Evolutionary conservation across 2,797 vertebrate genomes (phyloP).

Genomic region (Rhadinocentrus ornatus): DNA sequence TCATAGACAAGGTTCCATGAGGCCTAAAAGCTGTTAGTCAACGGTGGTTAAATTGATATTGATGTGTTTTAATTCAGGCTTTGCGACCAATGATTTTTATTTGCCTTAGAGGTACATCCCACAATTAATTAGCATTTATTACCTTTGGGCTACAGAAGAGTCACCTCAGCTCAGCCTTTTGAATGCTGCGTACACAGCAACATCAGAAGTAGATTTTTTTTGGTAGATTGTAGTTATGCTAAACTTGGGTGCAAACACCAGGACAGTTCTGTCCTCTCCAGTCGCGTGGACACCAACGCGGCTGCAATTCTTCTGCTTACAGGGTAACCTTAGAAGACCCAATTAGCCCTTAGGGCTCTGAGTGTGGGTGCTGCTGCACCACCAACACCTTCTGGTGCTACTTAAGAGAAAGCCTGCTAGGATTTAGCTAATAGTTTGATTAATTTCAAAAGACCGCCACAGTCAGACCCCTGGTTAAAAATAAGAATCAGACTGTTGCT

Average conservation of each 20-base stretch:
- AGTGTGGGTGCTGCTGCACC: conserved; percentile 46
- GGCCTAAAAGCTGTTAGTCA: conserved; percentile 30
- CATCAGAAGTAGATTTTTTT: conserved; percentile 35
- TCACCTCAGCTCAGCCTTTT: conserved; percentile 37
- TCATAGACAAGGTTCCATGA: conserved; percentile 8
- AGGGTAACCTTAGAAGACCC: conserved; percentile 33
- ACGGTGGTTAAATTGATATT: conserved; percentile 37
- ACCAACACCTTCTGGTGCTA: conserved; percentile 63
- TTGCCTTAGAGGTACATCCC: conserved; percentile 53
- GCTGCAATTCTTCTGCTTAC: conserved; percentile 18
- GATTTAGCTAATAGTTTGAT: conserved; percentile 23
- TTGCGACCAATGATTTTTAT: conserved; percentile 67
- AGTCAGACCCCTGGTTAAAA: conserved; percentile 15
- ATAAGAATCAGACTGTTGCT: not conserved
- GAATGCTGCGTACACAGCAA: conserved; percentile 39
- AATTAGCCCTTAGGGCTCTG: conserved; percentile 31
- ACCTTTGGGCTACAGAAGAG: conserved; percentile 55
- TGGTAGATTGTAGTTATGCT: conserved; percentile 17
- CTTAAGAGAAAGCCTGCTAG: conserved; percentile 35
- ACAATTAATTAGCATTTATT: conserved; percentile 71
- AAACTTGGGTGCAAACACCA: conserved; percentile 22
- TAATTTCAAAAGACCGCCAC: conserved; percentile 19
- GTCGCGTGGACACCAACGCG: conserved; percentile 19
- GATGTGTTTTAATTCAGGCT: conserved; percentile 57
- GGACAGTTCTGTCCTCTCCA: conserved; percentile 12